These are phyloP conservation scores for Pristionchus japonicus DNA, from an alignment of 2,888 invertebrate genomes.

Conservation along the genomic window DNA sequence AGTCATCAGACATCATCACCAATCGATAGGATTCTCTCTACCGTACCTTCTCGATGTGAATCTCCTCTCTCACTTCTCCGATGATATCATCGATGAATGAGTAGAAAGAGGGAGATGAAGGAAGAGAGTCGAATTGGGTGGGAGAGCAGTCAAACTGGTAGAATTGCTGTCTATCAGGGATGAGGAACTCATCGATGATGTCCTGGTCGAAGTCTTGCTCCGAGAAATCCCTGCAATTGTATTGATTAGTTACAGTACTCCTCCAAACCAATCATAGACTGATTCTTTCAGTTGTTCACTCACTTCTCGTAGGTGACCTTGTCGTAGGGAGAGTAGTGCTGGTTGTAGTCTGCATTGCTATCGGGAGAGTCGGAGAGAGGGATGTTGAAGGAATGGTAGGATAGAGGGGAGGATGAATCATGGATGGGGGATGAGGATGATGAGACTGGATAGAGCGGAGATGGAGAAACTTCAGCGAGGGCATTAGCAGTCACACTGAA, in stretches of 20 bases:
- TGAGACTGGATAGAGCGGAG: not conserved
- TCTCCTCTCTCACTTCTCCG: slow-evolving; percentile 67
- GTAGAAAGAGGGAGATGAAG: not conserved
- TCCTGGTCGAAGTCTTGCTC: not conserved
- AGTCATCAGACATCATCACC: not conserved
- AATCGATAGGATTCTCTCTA: not conserved
- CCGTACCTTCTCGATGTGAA: slow-evolving; percentile 49
- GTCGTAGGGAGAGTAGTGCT: not conserved
- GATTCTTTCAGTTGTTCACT: too few species aligned
- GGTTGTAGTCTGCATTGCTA: slow-evolving; percentile 2
- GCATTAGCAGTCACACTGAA: slow-evolving; percentile 25
- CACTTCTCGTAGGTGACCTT: not conserved
- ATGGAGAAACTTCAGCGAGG: not conserved
- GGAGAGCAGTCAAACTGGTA: not conserved
- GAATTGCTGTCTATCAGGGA: not conserved
- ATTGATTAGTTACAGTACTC: not conserved
- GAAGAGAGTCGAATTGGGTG: not conserved
- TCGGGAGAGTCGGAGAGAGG: slow-evolving; percentile 30
- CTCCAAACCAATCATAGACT: not conserved
- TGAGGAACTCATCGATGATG: slow-evolving; percentile 39
- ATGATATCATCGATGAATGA: slow-evolving; percentile 67
- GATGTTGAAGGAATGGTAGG: slow-evolving; percentile 8
- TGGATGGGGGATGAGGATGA: not conserved
- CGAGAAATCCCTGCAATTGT: not conserved
- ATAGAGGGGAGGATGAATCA: slow-evolving; percentile 1